These are phyloP conservation scores for Theonella swinhoei DNA, from an alignment of 37 sponge, comb jelly and placozoan genomes.

Conservation along the genomic window DNA sequence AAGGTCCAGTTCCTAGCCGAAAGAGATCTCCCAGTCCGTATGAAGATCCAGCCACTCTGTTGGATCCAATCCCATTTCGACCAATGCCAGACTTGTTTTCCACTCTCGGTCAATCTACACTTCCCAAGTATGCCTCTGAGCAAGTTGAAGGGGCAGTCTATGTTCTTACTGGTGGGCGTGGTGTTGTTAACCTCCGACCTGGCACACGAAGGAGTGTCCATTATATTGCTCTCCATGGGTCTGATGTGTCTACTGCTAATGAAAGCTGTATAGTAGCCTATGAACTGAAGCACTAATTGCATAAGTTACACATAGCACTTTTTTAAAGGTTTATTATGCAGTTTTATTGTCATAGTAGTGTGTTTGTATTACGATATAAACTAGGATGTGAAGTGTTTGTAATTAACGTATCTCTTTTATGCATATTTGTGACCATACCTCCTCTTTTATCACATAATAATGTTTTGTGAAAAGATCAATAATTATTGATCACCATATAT, in stretches of 20 bases:
- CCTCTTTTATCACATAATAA: background rate
- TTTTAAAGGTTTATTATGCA: background rate
- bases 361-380: background rate
- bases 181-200: slow-evolving; percentile 38
- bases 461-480: too few species aligned
- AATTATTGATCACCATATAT: too few species aligned
- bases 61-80: background rate
- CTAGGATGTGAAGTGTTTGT: background rate
- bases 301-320: background rate
- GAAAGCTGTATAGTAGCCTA: slow-evolving; percentile 42
- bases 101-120: background rate
- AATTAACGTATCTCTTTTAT: background rate
- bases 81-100: background rate
- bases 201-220: slow-evolving; percentile 4
- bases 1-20: background rate
- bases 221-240: background rate
- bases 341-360: background rate
- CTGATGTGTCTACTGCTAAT: background rate
- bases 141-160: slow-evolving; percentile 37
- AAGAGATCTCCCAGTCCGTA: slow-evolving; percentile 18
- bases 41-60: slow-evolving; percentile 19
- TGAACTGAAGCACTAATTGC: slow-evolving; percentile 3
- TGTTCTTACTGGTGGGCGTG: slow-evolving; percentile 63
- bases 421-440: background rate
- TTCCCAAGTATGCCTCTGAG: background rate